These are phyloP conservation scores for Rhabditoides inermis DNA, from an alignment of 2,888 invertebrate species.

Conservation along the genomic window DNA sequence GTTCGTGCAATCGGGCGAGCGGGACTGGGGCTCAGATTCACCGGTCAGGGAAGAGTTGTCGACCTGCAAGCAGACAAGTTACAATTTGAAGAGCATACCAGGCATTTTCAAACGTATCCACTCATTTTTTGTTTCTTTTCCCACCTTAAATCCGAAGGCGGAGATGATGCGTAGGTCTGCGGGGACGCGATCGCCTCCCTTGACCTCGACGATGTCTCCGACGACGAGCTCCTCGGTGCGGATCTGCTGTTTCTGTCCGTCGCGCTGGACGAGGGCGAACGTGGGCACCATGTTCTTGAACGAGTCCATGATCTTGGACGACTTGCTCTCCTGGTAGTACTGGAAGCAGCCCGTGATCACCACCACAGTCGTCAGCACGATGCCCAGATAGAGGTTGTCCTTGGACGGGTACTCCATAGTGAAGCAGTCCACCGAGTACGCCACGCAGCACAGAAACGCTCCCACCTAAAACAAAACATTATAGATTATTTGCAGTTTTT, in stretches of 20 bases:
- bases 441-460: constrained; percentile 51
- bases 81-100: constrained; percentile 1
- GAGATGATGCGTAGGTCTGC: constrained; percentile 92
- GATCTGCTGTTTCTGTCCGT: constrained; percentile 57
- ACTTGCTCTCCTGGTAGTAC: constrained; percentile 68
- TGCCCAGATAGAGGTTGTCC: constrained; percentile 61
- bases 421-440: constrained; percentile 50
- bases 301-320: constrained; percentile 73
- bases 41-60: constrained; percentile 60
- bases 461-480: constrained; percentile 29
- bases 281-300: constrained; percentile 68
- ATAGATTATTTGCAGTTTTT: background rate
- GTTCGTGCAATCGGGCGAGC: constrained; percentile 56
- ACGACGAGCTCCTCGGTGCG: constrained; percentile 73
- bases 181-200: constrained; percentile 96
- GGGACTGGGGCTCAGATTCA: constrained; percentile 58
- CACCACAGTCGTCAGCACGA: constrained; percentile 64
- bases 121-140: background rate
- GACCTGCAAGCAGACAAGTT: constrained; percentile 49
- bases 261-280: constrained; percentile 72
- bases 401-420: constrained; percentile 55
- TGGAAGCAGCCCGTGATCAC: constrained; percentile 68
- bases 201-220: constrained; percentile 95
- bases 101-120: no score
- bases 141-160: constrained; percentile 81